A percentile compares a stretch with the other conserved stretches of the same genome.
Evolutionary conservation across 2,888 invertebrate genomes (phyloP).

Genomic region (Empis livida): DNA sequence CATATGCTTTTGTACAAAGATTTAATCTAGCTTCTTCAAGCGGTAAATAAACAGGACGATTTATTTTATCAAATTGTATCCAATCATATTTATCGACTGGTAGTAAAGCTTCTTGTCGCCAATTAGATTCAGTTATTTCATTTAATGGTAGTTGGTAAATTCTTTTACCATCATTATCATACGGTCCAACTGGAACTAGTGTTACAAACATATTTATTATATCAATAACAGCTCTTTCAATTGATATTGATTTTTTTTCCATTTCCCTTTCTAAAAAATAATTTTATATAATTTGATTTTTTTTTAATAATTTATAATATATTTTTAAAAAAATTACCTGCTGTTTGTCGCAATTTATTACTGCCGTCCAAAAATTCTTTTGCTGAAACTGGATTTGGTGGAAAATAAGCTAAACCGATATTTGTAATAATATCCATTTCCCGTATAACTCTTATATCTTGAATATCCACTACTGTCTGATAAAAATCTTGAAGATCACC

Average conservation of each 20-base stretch:
- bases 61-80: conserved; percentile 32
- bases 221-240: conserved; percentile 64
- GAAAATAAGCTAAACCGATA: conserved; percentile 48
- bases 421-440: conserved; percentile 50
- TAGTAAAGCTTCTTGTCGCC: conserved; percentile 30
- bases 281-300: neutral
- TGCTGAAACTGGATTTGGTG: conserved; percentile 48
- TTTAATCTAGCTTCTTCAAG: conserved; percentile 22
- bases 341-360: conserved; percentile 37
- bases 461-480: conserved; percentile 51
- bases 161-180: conserved; percentile 43
- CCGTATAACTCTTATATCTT: conserved; percentile 58
- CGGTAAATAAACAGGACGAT: conserved; percentile 25
- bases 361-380: conserved; percentile 49
- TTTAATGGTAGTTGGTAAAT: conserved; percentile 48
- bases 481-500: conserved; percentile 21
- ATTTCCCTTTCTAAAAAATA: conserved; percentile 34
- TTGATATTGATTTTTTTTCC: conserved; percentile 47
- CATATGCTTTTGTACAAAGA: conserved; percentile 45
- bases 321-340: conserved; percentile 21
- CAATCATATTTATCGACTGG: conserved; percentile 34
- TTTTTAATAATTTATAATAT: too few species aligned
- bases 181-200: conserved; percentile 28
- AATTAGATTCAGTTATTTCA: conserved; percentile 31
- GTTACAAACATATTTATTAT: conserved; percentile 64